phyloP scores from a whole-genome alignment of 1,140 invertebrate species.

The Calliphora vicina region DNA sequence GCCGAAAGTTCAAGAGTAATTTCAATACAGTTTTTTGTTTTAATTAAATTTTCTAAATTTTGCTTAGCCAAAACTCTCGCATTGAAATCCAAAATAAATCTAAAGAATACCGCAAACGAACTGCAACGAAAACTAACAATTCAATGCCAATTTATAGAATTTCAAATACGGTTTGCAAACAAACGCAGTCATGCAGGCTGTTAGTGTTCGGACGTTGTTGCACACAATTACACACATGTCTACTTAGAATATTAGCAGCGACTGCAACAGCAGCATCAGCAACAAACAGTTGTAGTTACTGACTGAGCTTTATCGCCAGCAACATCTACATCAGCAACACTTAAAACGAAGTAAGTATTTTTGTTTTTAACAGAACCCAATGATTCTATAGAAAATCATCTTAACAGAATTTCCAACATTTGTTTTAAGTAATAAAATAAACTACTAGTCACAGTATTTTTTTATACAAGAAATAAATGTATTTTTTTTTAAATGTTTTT shows the following conservation, averaged over 20 bases:
- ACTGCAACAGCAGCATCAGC: neutral
- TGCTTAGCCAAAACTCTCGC: conserved; percentile 9
- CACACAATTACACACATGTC: neutral
- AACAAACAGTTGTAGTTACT: neutral
- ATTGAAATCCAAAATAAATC: conserved; percentile 14
- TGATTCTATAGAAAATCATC: neutral
- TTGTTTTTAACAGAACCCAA: neutral
- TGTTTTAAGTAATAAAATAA: neutral
- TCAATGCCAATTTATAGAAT: conserved; percentile 30
- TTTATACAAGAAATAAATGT: neutral
- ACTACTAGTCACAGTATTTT: neutral
- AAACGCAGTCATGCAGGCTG: neutral
- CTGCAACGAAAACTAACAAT: conserved; percentile 13
- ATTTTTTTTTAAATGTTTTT: neutral
- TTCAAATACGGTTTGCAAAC: neutral
- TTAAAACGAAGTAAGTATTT: too few relatives aligned
- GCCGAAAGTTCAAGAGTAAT: neutral
- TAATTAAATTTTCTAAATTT: conserved; percentile 7
- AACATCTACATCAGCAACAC: too few relatives aligned
- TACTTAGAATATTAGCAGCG: neutral
- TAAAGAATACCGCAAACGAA: conserved; percentile 30
- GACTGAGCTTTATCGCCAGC: too few relatives aligned
- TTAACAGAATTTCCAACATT: neutral
- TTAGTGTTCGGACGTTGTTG: too few relatives aligned
- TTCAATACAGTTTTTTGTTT: conserved; percentile 1